phyloP scores from a whole-genome alignment of 2,888 invertebrate genomes.

The Cheilosia soror region DNA sequence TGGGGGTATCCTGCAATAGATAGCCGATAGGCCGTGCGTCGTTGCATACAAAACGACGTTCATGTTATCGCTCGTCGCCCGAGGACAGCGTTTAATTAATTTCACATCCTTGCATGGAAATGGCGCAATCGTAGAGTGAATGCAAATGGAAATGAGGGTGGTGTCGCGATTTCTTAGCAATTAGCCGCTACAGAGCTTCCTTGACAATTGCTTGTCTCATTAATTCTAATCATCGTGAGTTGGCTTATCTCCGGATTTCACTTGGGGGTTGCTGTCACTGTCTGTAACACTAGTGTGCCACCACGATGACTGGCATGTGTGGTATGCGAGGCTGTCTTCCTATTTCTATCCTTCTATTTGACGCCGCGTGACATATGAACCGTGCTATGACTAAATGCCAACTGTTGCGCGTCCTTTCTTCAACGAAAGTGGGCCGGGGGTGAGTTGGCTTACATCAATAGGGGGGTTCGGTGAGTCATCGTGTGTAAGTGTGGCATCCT shows the following conservation, averaged over 20 bases:
- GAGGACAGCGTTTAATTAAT: conserved; percentile 71
- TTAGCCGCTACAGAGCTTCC: conserved; percentile 73
- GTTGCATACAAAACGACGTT: conserved; percentile 14
- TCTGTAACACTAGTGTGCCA: conserved; percentile 46
- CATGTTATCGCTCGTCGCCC: conserved; percentile 39
- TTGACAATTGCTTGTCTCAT: conserved; percentile 76
- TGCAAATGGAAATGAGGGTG: conserved; percentile 70
- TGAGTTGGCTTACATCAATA: conserved; percentile 18
- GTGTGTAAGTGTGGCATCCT: conserved; percentile 58
- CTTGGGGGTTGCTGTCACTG: conserved; percentile 59
- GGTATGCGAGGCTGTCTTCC: conserved; percentile 42
- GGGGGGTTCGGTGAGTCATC: conserved; percentile 11
- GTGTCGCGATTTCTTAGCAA: conserved; percentile 73
- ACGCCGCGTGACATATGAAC: conserved; percentile 55
- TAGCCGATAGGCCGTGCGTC: not conserved
- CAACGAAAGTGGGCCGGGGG: not conserved
- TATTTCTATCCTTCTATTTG: conserved; percentile 16
- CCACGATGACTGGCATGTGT: conserved; percentile 45
- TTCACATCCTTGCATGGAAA: conserved; percentile 59
- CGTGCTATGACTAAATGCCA: conserved; percentile 57
- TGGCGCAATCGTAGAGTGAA: conserved; percentile 60
- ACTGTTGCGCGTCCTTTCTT: conserved; percentile 60
- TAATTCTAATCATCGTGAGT: conserved; percentile 75
- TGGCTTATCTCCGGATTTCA: conserved; percentile 73
- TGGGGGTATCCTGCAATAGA: conserved; percentile 21